Conservation (phyloP, 1,140 invertebrate species). For the Cepaea nemoralis region DNA sequence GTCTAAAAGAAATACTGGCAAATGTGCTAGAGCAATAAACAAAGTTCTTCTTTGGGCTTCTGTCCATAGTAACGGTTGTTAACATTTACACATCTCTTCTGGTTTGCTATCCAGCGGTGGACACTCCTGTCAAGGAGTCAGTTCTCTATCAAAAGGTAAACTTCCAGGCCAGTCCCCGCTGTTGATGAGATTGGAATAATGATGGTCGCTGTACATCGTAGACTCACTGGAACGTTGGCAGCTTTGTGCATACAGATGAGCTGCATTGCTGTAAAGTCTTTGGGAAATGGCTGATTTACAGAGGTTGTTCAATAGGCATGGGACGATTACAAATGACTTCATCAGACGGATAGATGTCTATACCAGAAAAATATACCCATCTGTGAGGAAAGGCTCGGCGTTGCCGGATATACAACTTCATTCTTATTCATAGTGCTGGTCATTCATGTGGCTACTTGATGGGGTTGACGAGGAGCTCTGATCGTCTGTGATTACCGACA, state of each 20-base stretch:
- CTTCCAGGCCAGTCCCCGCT: too few relatives aligned
- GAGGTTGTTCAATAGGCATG: background rate
- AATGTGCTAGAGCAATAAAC: too few relatives aligned
- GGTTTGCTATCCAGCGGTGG: too few relatives aligned
- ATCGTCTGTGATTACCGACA: background rate
- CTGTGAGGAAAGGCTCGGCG: too few relatives aligned
- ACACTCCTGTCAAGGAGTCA: too few relatives aligned
- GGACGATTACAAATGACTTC: background rate
- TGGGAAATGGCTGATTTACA: background rate
- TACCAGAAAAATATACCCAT: background rate
- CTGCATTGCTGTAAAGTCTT: background rate
- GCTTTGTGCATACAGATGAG: background rate
- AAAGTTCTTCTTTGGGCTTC: too few relatives aligned
- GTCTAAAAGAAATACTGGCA: too few relatives aligned
- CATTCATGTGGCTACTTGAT: background rate
- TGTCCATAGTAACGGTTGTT: too few relatives aligned
- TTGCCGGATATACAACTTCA: background rate
- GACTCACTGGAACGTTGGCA: background rate
- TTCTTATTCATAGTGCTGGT: constrained; percentile 1
- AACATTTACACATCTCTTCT: too few relatives aligned
- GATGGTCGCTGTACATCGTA: background rate
- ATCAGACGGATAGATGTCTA: background rate
- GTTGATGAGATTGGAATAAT: background rate
- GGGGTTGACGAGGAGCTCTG: background rate
- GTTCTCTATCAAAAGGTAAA: too few relatives aligned